phyloP scores from a whole-genome alignment of 2,113 vertebrate species.

The Epinephelus cyanopodus region DNA sequence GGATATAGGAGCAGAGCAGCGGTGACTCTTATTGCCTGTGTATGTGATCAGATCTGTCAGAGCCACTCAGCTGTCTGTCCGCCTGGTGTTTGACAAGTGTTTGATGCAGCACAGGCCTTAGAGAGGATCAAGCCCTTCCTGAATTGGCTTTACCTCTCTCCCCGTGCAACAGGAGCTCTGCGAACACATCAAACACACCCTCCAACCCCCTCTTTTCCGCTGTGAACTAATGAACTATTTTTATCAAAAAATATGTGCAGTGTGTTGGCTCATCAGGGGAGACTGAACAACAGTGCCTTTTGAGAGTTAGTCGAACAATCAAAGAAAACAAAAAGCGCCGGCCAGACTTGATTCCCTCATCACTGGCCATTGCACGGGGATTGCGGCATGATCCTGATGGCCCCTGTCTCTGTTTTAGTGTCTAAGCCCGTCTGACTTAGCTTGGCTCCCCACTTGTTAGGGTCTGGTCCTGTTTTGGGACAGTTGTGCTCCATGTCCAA shows the following conservation, averaged over 20 bases:
- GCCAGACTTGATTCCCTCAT: conserved; percentile 72
- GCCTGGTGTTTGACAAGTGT: conserved; percentile 77
- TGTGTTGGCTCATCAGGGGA: conserved; percentile 61
- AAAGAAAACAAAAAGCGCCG: conserved; percentile 72
- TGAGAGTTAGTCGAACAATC: conserved; percentile 72
- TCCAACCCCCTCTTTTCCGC: conserved; percentile 35
- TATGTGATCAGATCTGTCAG: conserved; percentile 78
- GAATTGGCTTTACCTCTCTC: conserved; percentile 74
- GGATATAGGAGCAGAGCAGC: conserved; percentile 49
- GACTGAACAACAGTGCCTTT: conserved; percentile 60
- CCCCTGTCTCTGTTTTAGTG: conserved; percentile 77
- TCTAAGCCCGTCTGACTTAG: conserved; percentile 81
- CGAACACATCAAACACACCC: conserved; percentile 72
- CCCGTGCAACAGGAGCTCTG: conserved; percentile 71
- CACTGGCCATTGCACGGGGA: conserved; percentile 75
- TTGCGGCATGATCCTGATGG: conserved; percentile 76
- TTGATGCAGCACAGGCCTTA: conserved; percentile 80
- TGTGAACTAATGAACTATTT: conserved; percentile 76
- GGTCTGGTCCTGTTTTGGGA: conserved; percentile 73
- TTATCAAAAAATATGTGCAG: conserved; percentile 69
- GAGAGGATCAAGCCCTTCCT: conserved; percentile 78
- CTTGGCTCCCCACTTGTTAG: conserved; percentile 76
- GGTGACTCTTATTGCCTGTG: conserved; percentile 68
- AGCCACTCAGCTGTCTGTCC: conserved; percentile 82
- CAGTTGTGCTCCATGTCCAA: conserved; percentile 74